Evolutionary conservation across 2,113 vertebrate species (phyloP).

Genomic region (Glaucomys volans): DNA sequence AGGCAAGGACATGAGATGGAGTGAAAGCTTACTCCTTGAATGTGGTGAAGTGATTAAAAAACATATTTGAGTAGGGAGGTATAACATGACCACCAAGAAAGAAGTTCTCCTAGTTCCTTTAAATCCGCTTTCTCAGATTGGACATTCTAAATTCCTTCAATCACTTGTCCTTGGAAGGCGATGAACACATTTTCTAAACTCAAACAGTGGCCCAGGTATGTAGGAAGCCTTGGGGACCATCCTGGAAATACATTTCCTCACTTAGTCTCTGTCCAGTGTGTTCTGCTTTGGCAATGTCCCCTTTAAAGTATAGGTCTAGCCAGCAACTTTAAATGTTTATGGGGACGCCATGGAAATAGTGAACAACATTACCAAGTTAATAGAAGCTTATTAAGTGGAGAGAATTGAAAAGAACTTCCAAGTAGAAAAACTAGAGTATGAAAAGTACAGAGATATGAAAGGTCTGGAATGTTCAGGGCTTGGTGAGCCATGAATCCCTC

Average conservation of each 20-base stretch:
- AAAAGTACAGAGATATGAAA: neutral
- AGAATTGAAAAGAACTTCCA: neutral
- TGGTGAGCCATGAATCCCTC: neutral
- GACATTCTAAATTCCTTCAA: neutral
- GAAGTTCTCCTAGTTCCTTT: neutral
- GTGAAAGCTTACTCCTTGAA: neutral
- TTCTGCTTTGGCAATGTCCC: neutral
- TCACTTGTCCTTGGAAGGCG: constrained; percentile 1
- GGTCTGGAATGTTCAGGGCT: neutral
- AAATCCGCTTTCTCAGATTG: neutral
- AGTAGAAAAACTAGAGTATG: neutral
- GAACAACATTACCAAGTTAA: neutral
- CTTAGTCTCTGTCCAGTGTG: neutral
- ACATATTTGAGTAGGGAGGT: neutral
- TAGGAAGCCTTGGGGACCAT: neutral
- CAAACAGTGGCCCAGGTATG: neutral
- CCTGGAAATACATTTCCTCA: neutral
- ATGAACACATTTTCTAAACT: neutral
- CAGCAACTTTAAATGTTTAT: neutral
- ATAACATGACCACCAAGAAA: neutral
- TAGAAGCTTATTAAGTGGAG: neutral
- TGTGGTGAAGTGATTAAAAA: neutral
- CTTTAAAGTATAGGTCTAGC: neutral
- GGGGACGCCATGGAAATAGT: neutral
- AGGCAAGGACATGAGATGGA: neutral